phyloP scores from a whole-genome alignment of 2,888 invertebrate genomes.

The Diabrotica balteata region DNA sequence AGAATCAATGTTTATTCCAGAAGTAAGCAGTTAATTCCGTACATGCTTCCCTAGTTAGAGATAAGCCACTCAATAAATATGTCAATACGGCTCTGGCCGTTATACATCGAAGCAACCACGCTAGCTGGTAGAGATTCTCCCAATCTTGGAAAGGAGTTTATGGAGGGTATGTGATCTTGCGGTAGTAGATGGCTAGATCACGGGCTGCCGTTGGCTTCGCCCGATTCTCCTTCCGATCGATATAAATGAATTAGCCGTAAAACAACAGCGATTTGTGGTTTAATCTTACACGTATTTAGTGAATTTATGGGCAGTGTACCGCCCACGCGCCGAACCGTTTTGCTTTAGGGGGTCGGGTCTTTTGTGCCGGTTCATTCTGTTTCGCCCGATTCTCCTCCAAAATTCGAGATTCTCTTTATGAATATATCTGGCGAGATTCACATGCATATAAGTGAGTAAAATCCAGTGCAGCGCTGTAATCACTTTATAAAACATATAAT shows the following conservation, averaged over 20 bases:
- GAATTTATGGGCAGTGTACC: slow-evolving; percentile 57
- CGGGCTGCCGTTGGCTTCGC: slow-evolving; percentile 35
- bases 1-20: neutral
- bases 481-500: too few relatives aligned
- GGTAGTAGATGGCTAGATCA: slow-evolving; percentile 30
- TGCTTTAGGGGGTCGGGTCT: slow-evolving; percentile 39
- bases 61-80: neutral
- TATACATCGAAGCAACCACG: slow-evolving; percentile 2
- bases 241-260: slow-evolving; percentile 62
- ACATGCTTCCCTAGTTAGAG: too few relatives aligned
- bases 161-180: slow-evolving; percentile 38
- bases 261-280: slow-evolving; percentile 62
- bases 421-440: slow-evolving; percentile 1
- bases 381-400: slow-evolving; percentile 16
- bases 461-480: slow-evolving; percentile 11
- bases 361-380: slow-evolving; percentile 35
- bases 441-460: neutral
- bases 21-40: too few relatives aligned
- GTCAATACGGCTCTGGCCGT: slow-evolving; percentile 7
- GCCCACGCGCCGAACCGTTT: slow-evolving; percentile 46
- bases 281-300: slow-evolving; percentile 61
- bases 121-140: slow-evolving; percentile 7
- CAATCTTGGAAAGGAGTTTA: slow-evolving; percentile 34
- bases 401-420: slow-evolving; percentile 5
- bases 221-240: slow-evolving; percentile 49